These are phyloP conservation scores for Drosophila nasuta DNA, from an alignment of 1,140 invertebrate species.

Conservation along the genomic window DNA sequence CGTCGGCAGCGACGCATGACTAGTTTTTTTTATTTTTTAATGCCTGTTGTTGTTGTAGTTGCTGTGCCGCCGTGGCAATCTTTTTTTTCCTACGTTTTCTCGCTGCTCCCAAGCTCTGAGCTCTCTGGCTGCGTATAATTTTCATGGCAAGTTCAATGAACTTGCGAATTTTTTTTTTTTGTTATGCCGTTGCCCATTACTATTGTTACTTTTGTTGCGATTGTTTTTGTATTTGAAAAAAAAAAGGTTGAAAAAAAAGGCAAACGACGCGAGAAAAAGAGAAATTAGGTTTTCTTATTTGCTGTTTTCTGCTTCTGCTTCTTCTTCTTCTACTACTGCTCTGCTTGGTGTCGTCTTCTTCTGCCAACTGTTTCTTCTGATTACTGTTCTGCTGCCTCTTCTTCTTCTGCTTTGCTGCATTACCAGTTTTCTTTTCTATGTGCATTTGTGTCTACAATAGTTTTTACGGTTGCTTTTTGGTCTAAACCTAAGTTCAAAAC, in stretches of 20 bases:
- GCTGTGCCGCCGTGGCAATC: constrained; percentile 1
- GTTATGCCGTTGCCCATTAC: constrained; percentile 16
- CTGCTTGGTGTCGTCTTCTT: not conserved
- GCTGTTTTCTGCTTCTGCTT: constrained; percentile 4
- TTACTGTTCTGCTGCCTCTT: not conserved
- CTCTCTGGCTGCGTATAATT: constrained; percentile 66
- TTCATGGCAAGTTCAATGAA: constrained; percentile 83
- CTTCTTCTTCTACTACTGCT: not conserved
- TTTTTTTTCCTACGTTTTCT: constrained; percentile 50
- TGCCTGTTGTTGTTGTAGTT: constrained; percentile 16
- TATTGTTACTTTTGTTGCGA: constrained; percentile 34
- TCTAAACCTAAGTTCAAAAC: constrained; percentile 9
- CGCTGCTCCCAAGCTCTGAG: constrained; percentile 44
- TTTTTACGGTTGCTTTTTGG: constrained; percentile 7
- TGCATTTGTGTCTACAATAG: constrained; percentile 11
- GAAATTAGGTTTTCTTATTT: constrained; percentile 63
- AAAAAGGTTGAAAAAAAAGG: constrained; percentile 17
- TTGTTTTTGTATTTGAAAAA: constrained; percentile 37
- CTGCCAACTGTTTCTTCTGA: not conserved
- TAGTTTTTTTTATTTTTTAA: constrained; percentile 54
- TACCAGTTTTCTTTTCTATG: constrained; percentile 36
- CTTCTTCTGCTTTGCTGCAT: constrained; percentile 12
- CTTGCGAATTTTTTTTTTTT: constrained; percentile 72
- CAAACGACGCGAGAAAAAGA: constrained; percentile 52
- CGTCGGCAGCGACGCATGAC: constrained; percentile 62